A percentile compares a stretch with the other conserved stretches of the same genome.
phyloP scores from a whole-genome alignment of 2,797 vertebrate species.

The Darevskia nairensis region DNA sequence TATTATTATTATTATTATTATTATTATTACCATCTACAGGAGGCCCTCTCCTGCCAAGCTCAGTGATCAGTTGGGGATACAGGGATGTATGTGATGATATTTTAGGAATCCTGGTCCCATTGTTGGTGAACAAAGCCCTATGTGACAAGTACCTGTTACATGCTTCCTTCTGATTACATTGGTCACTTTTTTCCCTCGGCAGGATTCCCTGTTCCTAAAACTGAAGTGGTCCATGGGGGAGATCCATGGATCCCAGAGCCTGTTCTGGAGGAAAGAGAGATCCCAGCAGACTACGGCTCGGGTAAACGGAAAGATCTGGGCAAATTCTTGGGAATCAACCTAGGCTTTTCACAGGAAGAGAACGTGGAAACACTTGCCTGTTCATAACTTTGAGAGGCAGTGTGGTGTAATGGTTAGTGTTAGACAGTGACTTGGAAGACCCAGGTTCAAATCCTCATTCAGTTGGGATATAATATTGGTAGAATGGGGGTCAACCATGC shows the following conservation, averaged over 20 bases:
- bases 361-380: not conserved
- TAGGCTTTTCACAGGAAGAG: not conserved
- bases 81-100: no score
- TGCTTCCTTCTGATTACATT: not conserved
- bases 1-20: no score
- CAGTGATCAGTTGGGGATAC: not conserved
- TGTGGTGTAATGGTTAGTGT: no score
- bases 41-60: no score
- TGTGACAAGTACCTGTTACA: not conserved
- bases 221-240: conserved; percentile 27
- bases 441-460: not conserved
- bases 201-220: conserved; percentile 24
- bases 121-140: not conserved
- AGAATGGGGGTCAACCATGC: not conserved
- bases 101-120: no score
- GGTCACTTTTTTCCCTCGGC: not conserved
- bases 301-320: not conserved
- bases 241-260: conserved; percentile 34
- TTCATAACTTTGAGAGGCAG: not conserved
- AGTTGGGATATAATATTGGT: not conserved
- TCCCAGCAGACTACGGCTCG: conserved; percentile 9
- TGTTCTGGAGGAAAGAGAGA: conserved; percentile 13
- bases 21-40: not conserved
- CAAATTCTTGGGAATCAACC: not conserved
- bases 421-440: not conserved